A percentile compares a stretch with the other conserved stretches of the same genome.
Evolutionary conservation across 2,888 invertebrate species (phyloP).

Genomic region (Xestia rhomboidea): DNA sequence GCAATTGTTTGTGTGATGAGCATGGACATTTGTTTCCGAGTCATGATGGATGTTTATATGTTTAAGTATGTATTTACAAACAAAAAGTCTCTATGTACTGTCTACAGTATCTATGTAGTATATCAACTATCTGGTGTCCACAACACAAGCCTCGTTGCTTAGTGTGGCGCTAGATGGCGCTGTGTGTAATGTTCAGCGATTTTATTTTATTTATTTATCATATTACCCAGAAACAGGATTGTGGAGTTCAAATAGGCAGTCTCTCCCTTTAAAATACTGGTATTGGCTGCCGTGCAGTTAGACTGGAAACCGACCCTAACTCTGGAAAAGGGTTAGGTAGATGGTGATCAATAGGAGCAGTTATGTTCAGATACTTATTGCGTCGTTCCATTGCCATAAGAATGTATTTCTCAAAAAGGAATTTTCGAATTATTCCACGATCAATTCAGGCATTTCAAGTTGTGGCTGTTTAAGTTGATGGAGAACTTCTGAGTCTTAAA

Average conservation of each 20-base stretch:
- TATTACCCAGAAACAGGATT: background rate
- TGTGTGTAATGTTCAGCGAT: no score
- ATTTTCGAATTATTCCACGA: background rate
- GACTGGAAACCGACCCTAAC: background rate
- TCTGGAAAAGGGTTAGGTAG: background rate
- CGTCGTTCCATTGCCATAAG: background rate
- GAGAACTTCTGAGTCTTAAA: no score
- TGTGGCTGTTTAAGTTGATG: conserved; percentile 8
- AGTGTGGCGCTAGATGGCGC: no score
- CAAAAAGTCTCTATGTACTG: no score
- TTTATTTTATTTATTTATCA: no score
- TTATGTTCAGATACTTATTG: background rate
- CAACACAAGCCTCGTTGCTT: no score
- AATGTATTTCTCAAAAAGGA: background rate
- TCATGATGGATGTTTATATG: no score
- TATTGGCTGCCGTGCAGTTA: background rate
- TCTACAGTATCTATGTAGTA: no score
- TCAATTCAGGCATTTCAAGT: background rate
- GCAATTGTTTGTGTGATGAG: no score
- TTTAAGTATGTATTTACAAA: no score
- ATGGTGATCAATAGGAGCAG: background rate
- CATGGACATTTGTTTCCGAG: no score
- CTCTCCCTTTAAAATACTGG: background rate
- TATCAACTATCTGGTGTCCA: no score
- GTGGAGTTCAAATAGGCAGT: background rate